Base-by-base conservation (phyloP, 2,113 vertebrate genomes). In the Melozone crissalis region DNA sequence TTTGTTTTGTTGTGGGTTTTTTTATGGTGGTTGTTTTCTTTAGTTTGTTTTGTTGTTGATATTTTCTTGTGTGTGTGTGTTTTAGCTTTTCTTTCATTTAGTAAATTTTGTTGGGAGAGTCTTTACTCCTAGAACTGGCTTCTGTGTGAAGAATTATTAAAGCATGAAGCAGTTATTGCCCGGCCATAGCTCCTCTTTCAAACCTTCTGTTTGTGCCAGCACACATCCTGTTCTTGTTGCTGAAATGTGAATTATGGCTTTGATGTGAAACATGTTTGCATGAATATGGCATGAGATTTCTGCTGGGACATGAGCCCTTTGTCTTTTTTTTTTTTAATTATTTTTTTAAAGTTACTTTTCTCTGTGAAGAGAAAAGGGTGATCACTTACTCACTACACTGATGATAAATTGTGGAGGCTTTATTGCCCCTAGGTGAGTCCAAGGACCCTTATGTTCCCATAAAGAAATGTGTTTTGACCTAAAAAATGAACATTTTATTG, bases 51-150 rank as follows among this genome's bases (percentile, higher is more conserved):
- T 15, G 10, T 35, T 59, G n/a, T 19, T 13, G 43, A 21, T 44
- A 43, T 9, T 58, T n/a, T 21, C 41, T 58, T n/a, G 18, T 41
- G 8, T 69, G 26, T 52, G 10, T 37, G 8, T 21, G 51, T n/a
- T 47, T 63, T 39, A 9, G 7, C 10, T 72, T 51, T 13, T 39
- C 18, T 79, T 63, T 68, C 3, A 20, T 73, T 30, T 33, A 47
- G 7, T 11, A 46, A 10, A 72, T 52, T 44, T 43, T 43, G 2
- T 10, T 35, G 24, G 5, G 2, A 4, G 1, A 4, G 5, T 67
- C 14, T 76, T 72, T 35, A 7, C 13, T 62, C 54, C 7, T 30
- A 33, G 27, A 47, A 9, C 26, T 71, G 59, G 20, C 37, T 89
- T 54, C 46, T 87, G 33, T 33, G 21, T 22, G 13, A 58, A 55